Evolutionary conservation across 1,140 invertebrate genomes (phyloP), one percentile per base, ranked within the genome.

Genomic region (Eubasilissa regina): DNA sequence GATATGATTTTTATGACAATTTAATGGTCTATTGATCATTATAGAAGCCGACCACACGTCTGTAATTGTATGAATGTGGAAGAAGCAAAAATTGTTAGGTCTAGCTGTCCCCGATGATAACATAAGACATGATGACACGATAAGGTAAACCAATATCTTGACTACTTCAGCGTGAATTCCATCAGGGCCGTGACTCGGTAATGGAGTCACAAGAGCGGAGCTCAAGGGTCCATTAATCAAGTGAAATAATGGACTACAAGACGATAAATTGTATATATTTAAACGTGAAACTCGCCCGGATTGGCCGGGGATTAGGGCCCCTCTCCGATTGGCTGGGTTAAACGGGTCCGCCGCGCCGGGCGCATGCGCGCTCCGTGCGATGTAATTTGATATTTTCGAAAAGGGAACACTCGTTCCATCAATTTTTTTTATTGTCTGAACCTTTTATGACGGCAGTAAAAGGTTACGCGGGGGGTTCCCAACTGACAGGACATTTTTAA

Each of bases 331-430:
- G 75, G 75, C 47, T 45, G 43, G 45, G 44, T 47, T 76, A 0
- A 35, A 21, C 4, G 8, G 25, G 0, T 44, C 55, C 4, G 44
- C 13, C n/a, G n/a, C n/a, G n/a, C n/a, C 35, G 15, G 45, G 44
- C 75, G 44, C 75, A 76, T 17, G 56, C 75, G 75, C 60, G 64
- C 21, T 35, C 13, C n/a, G 13, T 19, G n/a, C 11, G n/a, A 15
- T 62, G 75, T 76, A 76, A 76, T 51, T 64, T 76, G 75, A 76
- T 76, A 76, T 76, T 64, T 76, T 64, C 7, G 47, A 76, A 62
- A 76, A 76, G 75, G 75, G 56, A 76, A 76, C 56, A 76, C 48
- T 55, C 70, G 25, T 73, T 73, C 70, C 47, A 73, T 68, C 25
- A 35, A 35, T 35, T 35, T 68, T 68, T 68, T 68, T 68, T 68